Evolutionary conservation across 1,140 invertebrate species (phyloP), one percentile per base, ranked within the genome.

Genomic region (Steinernema khuongi): DNA sequence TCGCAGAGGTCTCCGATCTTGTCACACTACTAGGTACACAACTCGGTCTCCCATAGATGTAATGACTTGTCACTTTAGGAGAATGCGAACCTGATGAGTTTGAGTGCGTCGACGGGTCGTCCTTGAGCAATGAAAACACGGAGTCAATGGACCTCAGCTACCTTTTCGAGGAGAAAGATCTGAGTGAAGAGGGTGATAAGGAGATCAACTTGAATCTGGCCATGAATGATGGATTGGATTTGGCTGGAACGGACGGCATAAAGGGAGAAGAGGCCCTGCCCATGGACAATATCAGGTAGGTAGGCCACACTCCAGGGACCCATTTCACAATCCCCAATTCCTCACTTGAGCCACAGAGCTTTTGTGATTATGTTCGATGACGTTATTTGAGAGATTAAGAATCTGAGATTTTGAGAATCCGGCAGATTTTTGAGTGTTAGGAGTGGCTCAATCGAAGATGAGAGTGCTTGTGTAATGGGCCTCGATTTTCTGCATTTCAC

Each of bases 1-100:
- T 72, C 28, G 71, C 72, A n/a, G 50, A 77, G 33, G 29, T 74
- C 22, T 33, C 31, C 0, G 31, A 32, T 19, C 4, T 26, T 1
- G 14, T 41, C 0, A 28, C 29, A 18, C 29, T 74, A 70, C 67
- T 32, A 29, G 30, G 28, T 29, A 74, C 1, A 18, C 26, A 11
- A n/a, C 41, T 7, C 22, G 11, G 29, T 29, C 50, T 7, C 50
- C 14, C 11, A 4, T 60, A 7, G 14, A 60, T n/a, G 50, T 69
- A 2, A 69, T 18, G 31, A 19, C 31, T n/a, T n/a, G n/a, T n/a
- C 2, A 29, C 71, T 22, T 67, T 22, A n/a, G 7, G 7, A 26
- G 73, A 74, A 33, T 67, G 19, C 72, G 31, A 41, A 68, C 44
- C 68, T 60, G 73, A 74, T 73, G 73, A 44, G 17, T 26, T 76